Percentiles rank a stretch among this genome's conserved stretches.
Evolutionary conservation across 2,113 vertebrate species (phyloP).

Genomic region (Odocoileus hemionus): DNA sequence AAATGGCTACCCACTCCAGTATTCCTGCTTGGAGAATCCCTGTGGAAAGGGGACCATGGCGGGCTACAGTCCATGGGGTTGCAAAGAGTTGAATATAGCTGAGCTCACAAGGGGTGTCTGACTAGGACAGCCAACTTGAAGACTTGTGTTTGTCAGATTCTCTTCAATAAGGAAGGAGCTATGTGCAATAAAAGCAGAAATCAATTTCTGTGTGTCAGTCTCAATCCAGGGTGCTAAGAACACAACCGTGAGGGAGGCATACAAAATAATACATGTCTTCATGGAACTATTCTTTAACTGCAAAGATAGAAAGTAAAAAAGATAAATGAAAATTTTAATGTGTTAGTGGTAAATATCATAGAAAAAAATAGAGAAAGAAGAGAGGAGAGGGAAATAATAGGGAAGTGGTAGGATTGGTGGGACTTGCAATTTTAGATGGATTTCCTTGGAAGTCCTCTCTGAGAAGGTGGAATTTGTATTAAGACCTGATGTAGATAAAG

Average conservation of each 20-base stretch:
- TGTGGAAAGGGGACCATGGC: not conserved
- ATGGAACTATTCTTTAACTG: not conserved
- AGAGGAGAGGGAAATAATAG: not conserved
- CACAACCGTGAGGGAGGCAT: not conserved
- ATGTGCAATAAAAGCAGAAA: not conserved
- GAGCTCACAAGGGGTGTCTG: not conserved
- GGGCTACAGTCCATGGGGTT: not conserved
- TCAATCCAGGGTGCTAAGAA: not conserved
- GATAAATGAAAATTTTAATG: not conserved
- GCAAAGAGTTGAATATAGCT: not conserved
- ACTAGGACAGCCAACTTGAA: not conserved
- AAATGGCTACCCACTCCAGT: not conserved
- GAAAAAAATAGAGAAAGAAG: not conserved
- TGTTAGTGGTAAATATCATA: not conserved
- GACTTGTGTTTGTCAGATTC: not conserved
- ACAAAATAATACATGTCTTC: not conserved
- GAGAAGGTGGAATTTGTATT: not conserved
- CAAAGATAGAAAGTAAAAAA: not conserved
- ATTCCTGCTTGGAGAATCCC: not conserved
- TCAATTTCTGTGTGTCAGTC: not conserved
- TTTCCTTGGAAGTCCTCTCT: not conserved
- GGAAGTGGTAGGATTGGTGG: no score
- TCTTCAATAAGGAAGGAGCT: not conserved
- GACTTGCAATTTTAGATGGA: not conserved
- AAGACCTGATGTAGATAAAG: not conserved